Percentiles rank a stretch among this genome's conserved stretches.
Evolutionary conservation across 2,113 vertebrate species (phyloP).

Genomic region (Anguilla rostrata): DNA sequence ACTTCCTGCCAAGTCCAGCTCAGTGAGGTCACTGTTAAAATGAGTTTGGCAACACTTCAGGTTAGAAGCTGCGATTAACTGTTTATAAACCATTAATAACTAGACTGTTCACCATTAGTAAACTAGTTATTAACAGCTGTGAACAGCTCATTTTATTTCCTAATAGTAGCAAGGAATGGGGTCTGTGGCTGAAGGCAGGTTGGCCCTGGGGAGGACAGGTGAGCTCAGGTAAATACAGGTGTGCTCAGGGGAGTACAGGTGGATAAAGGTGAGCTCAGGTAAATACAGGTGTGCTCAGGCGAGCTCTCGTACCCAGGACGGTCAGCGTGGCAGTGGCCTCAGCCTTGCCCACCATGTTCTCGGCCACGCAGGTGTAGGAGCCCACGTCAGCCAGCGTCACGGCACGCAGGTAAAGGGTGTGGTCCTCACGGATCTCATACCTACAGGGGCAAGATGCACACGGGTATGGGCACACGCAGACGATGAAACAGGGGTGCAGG

Average conservation of each 20-base stretch:
- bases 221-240: no score
- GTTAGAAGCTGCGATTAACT: no score
- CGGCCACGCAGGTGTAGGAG: constrained; percentile 89
- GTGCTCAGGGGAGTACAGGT: no score
- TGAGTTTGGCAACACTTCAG: no score
- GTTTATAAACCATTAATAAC: no score
- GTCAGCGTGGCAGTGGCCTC: constrained; percentile 87
- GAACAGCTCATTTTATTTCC: no score
- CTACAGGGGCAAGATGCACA: constrained; percentile 53
- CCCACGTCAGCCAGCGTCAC: constrained; percentile 85
- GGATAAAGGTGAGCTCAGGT: no score
- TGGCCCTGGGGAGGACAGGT: no score
- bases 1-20: constrained; percentile 26
- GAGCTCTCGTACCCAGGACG: constrained; percentile 81
- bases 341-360: constrained; percentile 94
- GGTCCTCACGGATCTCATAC: constrained; percentile 89
- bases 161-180: no score
- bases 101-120: no score
- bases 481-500: not conserved
- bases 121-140: no score
- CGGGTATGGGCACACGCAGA: not conserved
- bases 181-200: no score
- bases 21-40: not conserved
- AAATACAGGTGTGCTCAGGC: not conserved
- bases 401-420: constrained; percentile 86